A percentile compares a stretch with the other conserved stretches of the same genome.
These are phyloP conservation scores for Lasioglossum villosulum DNA, from an alignment of 2,888 invertebrate genomes.

Conservation along the genomic window DNA sequence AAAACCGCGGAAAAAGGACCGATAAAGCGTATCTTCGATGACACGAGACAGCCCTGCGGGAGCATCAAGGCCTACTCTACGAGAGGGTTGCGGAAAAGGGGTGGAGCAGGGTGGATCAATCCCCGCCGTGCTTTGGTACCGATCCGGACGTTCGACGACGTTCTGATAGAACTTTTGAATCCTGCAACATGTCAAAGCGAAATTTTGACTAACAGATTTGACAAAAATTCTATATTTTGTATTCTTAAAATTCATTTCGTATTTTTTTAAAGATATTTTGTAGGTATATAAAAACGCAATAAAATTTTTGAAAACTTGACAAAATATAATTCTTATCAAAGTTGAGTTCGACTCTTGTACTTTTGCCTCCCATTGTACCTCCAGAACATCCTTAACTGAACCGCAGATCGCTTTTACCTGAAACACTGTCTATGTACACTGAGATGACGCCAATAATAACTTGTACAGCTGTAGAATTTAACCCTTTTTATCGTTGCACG, in stretches of 20 bases:
- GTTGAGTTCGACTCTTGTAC: no score
- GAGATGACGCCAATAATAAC: no score
- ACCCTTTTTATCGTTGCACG: no score
- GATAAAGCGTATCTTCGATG: constrained; percentile 34
- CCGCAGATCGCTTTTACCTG: background rate
- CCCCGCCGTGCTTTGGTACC: background rate
- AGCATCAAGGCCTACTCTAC: background rate
- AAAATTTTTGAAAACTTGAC: no score
- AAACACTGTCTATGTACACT: no score
- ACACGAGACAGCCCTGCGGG: background rate
- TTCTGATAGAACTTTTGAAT: background rate
- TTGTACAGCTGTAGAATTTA: no score
- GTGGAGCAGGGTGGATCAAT: background rate
- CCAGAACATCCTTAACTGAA: no score
- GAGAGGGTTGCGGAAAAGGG: background rate
- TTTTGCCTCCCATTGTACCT: no score
- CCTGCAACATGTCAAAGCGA: background rate
- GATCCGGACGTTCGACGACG: background rate
- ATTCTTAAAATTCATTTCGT: background rate
- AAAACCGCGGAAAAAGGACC: constrained; percentile 15
- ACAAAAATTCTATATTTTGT: no score
- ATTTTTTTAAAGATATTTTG: no score
- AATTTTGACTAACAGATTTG: background rate
- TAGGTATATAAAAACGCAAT: no score
- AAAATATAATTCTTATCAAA: no score